Conservation (phyloP, 2,113 vertebrate species). For the Tringa solitaria region DNA sequence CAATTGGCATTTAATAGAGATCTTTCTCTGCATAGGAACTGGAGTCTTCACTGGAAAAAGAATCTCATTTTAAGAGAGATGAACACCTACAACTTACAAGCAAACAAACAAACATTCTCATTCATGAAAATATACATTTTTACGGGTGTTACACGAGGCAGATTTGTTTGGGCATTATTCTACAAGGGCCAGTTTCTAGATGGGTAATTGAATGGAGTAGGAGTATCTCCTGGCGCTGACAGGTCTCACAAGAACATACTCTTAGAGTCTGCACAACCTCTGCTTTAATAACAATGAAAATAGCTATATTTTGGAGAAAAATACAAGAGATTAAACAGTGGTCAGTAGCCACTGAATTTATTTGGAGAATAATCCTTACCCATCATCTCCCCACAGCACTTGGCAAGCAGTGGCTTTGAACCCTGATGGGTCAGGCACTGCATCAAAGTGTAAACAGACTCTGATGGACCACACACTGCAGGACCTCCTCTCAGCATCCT, state of each 20-base stretch:
- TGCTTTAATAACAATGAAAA: background rate
- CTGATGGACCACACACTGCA: accelerated
- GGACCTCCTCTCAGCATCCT: background rate
- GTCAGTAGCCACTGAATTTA: background rate
- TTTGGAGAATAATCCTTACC: background rate
- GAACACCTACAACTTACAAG: background rate
- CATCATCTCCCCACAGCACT: background rate
- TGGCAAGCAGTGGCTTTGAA: background rate
- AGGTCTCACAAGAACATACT: background rate
- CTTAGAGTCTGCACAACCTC: background rate
- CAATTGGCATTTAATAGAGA: background rate
- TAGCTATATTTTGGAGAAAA: background rate
- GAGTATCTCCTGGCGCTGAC: background rate
- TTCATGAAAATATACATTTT: accelerated
- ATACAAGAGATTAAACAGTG: background rate
- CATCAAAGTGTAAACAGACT: too few relatives aligned
- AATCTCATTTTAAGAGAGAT: background rate
- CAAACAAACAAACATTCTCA: too few relatives aligned
- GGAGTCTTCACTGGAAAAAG: background rate
- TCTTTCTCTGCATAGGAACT: background rate
- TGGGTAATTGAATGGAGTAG: background rate
- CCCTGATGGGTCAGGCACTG: accelerated
- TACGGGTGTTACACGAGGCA: background rate
- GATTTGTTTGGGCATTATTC: background rate
- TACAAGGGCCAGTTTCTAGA: background rate